A percentile compares a stretch with the other conserved stretches of the same genome.
Evolutionary conservation across 2,888 invertebrate genomes (phyloP).

Genomic region (Dasysyrphus albostriatus): DNA sequence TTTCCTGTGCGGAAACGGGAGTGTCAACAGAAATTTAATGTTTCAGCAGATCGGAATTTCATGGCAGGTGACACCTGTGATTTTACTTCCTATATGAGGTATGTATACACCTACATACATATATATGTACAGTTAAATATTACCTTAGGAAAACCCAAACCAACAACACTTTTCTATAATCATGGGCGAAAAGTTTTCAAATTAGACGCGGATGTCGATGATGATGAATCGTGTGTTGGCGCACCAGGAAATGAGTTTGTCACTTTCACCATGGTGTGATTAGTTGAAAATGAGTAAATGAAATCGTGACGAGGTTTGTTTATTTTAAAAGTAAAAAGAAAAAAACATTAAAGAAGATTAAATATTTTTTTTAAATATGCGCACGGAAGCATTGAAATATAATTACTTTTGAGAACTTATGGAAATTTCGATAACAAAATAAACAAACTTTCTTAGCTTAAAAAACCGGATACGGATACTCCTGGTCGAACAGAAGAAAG

Average conservation of each 20-base stretch:
- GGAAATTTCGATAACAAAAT: too few species aligned
- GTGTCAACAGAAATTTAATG: conserved; percentile 59
- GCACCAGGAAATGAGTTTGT: conserved; percentile 60
- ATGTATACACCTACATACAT: not conserved
- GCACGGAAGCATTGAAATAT: not conserved
- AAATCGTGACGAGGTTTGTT: conserved; percentile 10
- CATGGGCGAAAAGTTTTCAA: conserved; percentile 67
- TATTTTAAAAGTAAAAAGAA: not conserved
- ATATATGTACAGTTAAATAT: not conserved
- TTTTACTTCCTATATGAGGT: conserved; percentile 32
- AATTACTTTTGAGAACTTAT: not conserved
- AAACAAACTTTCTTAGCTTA: not conserved
- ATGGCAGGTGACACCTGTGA: conserved; percentile 70
- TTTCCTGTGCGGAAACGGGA: conserved; percentile 29
- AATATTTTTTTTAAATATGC: not conserved
- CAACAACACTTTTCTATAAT: conserved; percentile 51
- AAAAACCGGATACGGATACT: not conserved
- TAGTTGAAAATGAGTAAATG: conserved; percentile 26
- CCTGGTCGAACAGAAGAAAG: too few species aligned
- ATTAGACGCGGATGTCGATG: conserved; percentile 64
- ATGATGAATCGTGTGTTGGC: conserved; percentile 59
- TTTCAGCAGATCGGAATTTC: conserved; percentile 64
- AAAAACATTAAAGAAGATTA: not conserved
- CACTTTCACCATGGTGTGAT: conserved; percentile 51
- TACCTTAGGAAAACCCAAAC: not conserved